Conservation (phyloP, 2,797 vertebrate genomes). For the Cercopithecus hamlyni region DNA sequence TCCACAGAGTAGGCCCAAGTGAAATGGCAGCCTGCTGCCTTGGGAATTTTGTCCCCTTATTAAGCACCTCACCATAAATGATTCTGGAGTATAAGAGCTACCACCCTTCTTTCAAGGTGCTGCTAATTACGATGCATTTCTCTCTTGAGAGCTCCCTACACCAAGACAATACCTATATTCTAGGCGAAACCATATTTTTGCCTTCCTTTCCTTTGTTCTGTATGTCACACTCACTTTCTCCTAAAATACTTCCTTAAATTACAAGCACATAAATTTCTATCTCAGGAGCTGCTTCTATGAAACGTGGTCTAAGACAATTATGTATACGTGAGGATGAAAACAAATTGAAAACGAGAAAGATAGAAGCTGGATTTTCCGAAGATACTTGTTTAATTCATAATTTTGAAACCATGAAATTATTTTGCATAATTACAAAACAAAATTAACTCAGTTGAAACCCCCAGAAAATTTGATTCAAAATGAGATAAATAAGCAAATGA, state of each 20-base stretch:
- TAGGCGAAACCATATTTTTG: not conserved
- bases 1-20: not conserved
- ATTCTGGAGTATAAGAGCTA: not conserved
- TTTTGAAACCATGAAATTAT: not conserved
- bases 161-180: not conserved
- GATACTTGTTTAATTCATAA: not conserved
- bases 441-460: not conserved
- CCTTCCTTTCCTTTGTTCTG: not conserved
- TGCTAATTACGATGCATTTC: not conserved
- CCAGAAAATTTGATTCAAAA: not conserved
- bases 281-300: not conserved
- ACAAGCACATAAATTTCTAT: not conserved
- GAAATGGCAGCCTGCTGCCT: not conserved
- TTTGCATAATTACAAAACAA: not conserved
- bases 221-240: not conserved
- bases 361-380: not conserved
- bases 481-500: not conserved
- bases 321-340: not conserved
- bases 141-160: not conserved
- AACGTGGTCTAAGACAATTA: not conserved
- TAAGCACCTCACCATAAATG: not conserved
- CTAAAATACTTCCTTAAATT: not conserved
- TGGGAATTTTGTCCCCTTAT: not conserved
- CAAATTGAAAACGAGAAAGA: not conserved
- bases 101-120: too few species aligned